Conservation (phyloP, 2,797 vertebrate species). For the Psittacula echo region DNA sequence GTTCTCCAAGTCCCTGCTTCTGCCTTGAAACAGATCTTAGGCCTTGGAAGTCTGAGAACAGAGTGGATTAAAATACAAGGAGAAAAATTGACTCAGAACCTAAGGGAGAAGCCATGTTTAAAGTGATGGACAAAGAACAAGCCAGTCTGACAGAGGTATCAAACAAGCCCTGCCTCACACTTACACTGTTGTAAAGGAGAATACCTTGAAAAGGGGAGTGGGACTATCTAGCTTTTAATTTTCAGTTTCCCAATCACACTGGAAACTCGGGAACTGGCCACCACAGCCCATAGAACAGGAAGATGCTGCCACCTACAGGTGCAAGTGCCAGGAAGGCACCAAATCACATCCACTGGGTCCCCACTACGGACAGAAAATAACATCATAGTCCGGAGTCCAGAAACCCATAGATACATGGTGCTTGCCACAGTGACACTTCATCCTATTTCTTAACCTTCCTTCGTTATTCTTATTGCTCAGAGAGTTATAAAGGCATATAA, state of each 20-base stretch:
- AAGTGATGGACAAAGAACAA: not conserved
- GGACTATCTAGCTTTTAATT: not conserved
- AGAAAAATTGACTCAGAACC: not conserved
- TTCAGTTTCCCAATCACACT: not conserved
- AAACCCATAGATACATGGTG: accelerated
- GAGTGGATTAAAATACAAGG: not conserved
- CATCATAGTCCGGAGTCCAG: accelerated
- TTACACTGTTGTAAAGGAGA: not conserved
- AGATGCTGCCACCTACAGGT: constrained; percentile 80
- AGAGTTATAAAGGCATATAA: not conserved
- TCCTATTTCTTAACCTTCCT: not conserved
- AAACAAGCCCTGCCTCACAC: not conserved
- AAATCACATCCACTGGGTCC: not conserved
- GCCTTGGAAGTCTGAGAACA: not conserved
- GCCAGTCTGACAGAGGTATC: not conserved
- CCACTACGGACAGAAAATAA: accelerated
- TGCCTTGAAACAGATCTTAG: not conserved
- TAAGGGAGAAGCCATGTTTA: not conserved
- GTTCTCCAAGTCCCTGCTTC: not conserved
- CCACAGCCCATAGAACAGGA: constrained; percentile 52
- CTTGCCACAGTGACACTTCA: too few species aligned
- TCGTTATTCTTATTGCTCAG: not conserved
- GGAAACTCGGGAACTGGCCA: not conserved
- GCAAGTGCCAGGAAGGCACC: not conserved
- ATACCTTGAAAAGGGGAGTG: not conserved